A percentile compares a stretch with the other conserved stretches of the same genome.
phyloP scores from a whole-genome alignment of 2,797 vertebrate species.

The Coilia nasus region DNA sequence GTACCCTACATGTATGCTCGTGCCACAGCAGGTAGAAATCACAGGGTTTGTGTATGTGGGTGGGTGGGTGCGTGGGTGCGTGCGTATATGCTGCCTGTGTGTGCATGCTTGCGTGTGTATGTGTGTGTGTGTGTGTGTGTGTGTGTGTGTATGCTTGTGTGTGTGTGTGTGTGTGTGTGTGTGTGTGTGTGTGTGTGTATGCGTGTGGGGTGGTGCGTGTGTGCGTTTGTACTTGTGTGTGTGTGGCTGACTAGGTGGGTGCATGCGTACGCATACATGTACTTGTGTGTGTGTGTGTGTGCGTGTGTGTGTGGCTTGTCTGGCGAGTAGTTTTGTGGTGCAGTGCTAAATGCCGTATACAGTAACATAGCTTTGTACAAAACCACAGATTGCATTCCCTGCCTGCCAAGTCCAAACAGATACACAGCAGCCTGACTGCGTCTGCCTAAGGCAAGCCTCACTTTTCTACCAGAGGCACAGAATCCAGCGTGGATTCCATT shows the following conservation, averaged over 20 bases:
- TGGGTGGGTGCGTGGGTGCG: too few relatives aligned
- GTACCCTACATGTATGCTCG: conserved; percentile 7
- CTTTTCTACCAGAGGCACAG: conserved; percentile 1
- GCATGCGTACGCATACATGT: background rate
- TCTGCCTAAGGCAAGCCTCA: conserved; percentile 6
- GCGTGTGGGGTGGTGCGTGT: too few relatives aligned
- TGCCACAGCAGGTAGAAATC: conserved; percentile 19
- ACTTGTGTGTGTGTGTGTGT: conserved; percentile 30
- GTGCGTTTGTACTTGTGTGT: too few relatives aligned
- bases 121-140: too few relatives aligned
- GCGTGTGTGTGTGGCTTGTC: conserved; percentile 20
- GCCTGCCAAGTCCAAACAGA: conserved; percentile 18
- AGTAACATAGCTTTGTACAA: conserved; percentile 39
- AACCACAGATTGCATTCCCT: conserved; percentile 26
- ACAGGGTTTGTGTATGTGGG: background rate
- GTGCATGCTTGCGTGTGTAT: too few relatives aligned
- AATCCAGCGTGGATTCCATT: background rate
- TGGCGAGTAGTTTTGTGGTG: conserved; percentile 35
- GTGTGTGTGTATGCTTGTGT: too few relatives aligned
- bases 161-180: too few relatives aligned
- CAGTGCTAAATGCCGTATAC: conserved; percentile 24
- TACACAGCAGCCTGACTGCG: background rate
- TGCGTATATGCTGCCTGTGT: too few relatives aligned
- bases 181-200: too few relatives aligned
- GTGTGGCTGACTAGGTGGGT: too few relatives aligned